phyloP scores from a whole-genome alignment of 2,113 vertebrate species.

The Limanda limanda region DNA sequence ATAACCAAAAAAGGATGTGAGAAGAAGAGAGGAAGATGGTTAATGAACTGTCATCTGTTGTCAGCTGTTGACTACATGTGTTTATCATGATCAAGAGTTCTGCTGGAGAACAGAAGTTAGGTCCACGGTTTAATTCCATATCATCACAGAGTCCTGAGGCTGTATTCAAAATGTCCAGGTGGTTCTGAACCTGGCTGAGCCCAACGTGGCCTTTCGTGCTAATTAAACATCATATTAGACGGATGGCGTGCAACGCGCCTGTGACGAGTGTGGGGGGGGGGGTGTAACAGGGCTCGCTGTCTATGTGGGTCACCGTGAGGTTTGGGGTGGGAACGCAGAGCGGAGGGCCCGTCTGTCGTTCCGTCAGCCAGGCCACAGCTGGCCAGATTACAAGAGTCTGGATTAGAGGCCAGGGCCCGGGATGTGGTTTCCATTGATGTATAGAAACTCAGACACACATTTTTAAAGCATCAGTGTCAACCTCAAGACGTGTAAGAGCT shows the following conservation, averaged over 20 bases:
- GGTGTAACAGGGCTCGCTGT: constrained; percentile 48
- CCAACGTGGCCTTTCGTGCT: constrained; percentile 12
- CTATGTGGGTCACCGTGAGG: constrained; percentile 44
- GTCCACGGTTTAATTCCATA: neutral
- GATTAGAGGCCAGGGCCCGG: constrained; percentile 62
- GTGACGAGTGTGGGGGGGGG: constrained; percentile 25
- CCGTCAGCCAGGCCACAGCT: constrained; percentile 51
- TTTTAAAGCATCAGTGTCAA: constrained; percentile 48
- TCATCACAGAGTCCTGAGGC: neutral
- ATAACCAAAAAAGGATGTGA: no score
- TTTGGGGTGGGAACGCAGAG: constrained; percentile 29
- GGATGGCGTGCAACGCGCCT: constrained; percentile 39
- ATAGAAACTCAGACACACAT: constrained; percentile 24
- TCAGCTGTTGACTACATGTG: no score
- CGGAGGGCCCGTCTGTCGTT: constrained; percentile 30
- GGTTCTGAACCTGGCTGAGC: neutral
- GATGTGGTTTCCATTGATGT: constrained; percentile 53
- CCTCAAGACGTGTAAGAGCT: constrained; percentile 1
- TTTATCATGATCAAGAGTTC: no score
- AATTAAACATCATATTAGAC: constrained; percentile 41
- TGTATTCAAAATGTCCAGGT: neutral
- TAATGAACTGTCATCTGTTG: no score
- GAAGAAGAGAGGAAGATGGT: no score
- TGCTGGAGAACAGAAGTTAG: no score
- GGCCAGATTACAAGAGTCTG: constrained; percentile 63